Percentiles rank a stretch among this genome's conserved stretches.
phyloP scores from a whole-genome alignment of 1,140 invertebrate genomes.

The Aphelinus certus region DNA sequence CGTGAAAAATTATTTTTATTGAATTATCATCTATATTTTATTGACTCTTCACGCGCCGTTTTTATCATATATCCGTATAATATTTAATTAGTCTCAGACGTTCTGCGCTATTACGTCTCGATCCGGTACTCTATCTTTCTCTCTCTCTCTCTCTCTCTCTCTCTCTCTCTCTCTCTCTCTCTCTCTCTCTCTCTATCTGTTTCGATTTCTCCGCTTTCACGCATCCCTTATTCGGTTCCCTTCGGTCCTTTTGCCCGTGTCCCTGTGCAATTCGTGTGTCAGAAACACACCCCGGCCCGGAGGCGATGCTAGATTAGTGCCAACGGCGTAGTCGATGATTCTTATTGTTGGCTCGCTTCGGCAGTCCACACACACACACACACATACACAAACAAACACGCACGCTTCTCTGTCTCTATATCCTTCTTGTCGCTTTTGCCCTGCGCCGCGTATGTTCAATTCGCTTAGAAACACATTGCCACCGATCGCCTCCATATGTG shows the following conservation, averaged over 20 bases:
- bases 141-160: background rate
- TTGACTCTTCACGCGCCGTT: too few relatives aligned
- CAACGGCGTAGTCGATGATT: slow-evolving; percentile 49
- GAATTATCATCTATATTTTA: too few relatives aligned
- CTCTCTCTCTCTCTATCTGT: background rate
- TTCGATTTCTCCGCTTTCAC: too few relatives aligned
- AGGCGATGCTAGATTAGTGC: slow-evolving; percentile 58
- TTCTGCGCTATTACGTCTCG: too few relatives aligned
- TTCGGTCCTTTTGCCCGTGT: slow-evolving; percentile 35
- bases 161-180: background rate
- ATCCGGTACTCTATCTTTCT: too few relatives aligned
- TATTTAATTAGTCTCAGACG: too few relatives aligned
- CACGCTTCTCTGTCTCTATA: too few relatives aligned
- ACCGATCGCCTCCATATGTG: background rate
- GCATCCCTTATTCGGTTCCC: background rate
- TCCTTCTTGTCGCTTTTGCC: too few relatives aligned
- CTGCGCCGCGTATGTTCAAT: too few relatives aligned
- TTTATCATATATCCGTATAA: too few relatives aligned
- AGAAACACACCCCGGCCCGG: slow-evolving; percentile 53
- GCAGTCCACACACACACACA: background rate
- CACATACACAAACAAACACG: too few relatives aligned
- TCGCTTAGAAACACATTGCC: background rate
- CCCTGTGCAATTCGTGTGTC: slow-evolving; percentile 40
- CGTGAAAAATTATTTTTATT: too few relatives aligned
- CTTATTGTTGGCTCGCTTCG: slow-evolving; percentile 48